Base-by-base conservation (phyloP, 2,797 vertebrate species). In the Crossoptilon crossoptilon region DNA sequence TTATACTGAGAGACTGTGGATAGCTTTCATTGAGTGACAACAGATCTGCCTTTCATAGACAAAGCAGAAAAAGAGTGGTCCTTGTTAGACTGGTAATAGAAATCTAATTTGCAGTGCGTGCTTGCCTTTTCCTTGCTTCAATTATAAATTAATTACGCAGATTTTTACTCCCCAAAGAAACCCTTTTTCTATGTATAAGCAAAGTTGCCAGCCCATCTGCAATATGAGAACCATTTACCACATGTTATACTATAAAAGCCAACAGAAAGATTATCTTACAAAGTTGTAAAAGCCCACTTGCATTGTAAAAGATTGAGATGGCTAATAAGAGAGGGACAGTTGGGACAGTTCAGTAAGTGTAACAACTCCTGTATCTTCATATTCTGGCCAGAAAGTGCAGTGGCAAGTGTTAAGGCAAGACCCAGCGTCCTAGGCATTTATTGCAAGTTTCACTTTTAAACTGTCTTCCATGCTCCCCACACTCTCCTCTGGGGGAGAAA, bases 71-170 rank as follows among this genome's bases (percentile, higher is more conserved):
- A 69, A 41, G 37, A 71, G 11, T 43, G 67, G 31, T 94, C 84
- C 71, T 74, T 64, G 24, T 73, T 72, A 78, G 69, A 83, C 21
- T 0, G 0, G 58, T 46, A 96, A 94, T 5, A 82, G 72, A 66
- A 94, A 87, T 62, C 58, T 59, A 74, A 69, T 83, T 83, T 91
- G 46, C 72, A 89, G 33, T 18, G 23, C 35, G 51, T 51, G 23
- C 53, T 93, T 0, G 0, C 13, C 41, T 59, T 41, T 39, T 74
- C 53, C 66, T 89, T 91, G 17, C 55, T 84, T 90, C 55, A 75
- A 63, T 92, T 92, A 63, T 56, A 53, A 87, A 95, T 92, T 84
- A 93, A 91, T 91, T 80, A 67, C 29, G 46, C 43, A 55, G 59
- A 35, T 10, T 69, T 94, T 67, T 48, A 39, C 43, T 14, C 51